phyloP scores from a whole-genome alignment of 1,140 invertebrate genomes.

The Lerema accius region DNA sequence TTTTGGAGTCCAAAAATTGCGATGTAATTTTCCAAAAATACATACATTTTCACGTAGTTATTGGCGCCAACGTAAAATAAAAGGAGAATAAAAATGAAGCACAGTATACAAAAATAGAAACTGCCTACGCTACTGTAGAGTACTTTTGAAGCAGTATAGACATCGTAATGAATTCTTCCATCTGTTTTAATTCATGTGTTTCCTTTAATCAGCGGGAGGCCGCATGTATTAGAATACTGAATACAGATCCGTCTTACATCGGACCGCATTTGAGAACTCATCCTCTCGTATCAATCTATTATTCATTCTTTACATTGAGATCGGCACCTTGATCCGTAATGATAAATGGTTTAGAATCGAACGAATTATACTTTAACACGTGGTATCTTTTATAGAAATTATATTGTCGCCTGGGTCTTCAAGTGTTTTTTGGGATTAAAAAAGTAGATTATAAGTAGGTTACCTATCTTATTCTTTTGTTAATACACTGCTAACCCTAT shows the following conservation, averaged over 20 bases:
- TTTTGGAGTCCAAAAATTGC: too few relatives aligned
- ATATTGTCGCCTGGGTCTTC: background rate
- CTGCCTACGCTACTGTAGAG: too few relatives aligned
- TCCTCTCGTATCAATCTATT: background rate
- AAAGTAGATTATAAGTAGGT: too few relatives aligned
- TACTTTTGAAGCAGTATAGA: too few relatives aligned
- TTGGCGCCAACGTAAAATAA: too few relatives aligned
- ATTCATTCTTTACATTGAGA: background rate
- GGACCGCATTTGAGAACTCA: background rate
- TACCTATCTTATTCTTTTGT: too few relatives aligned
- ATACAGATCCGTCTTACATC: constrained; percentile 20
- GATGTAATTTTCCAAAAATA: too few relatives aligned
- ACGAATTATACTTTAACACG: background rate
- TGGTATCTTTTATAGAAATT: background rate
- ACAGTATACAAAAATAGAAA: too few relatives aligned
- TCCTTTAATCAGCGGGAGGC: constrained; percentile 6
- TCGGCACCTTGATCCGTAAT: background rate
- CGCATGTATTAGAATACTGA: constrained; percentile 17
- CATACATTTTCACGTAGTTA: too few relatives aligned
- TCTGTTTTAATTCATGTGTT: background rate
- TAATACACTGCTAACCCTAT: too few relatives aligned
- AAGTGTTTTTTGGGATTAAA: too few relatives aligned
- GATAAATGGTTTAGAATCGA: background rate
- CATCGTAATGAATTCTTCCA: background rate
- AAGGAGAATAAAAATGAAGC: too few relatives aligned